These are phyloP conservation scores for Magallana ariakensis DNA, from an alignment of 1,140 invertebrate species.

Conservation along the genomic window DNA sequence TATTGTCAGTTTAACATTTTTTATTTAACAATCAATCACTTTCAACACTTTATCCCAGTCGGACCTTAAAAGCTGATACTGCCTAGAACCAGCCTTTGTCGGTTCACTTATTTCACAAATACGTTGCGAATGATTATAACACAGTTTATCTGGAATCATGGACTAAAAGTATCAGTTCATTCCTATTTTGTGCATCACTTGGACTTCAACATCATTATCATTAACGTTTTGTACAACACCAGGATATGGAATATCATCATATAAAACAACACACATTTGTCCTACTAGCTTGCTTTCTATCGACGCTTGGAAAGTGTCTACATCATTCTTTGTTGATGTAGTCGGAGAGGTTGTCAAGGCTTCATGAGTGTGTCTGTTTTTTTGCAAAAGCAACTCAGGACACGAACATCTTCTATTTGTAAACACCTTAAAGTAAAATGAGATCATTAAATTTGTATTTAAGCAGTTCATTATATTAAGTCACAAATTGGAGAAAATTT, in stretches of 20 bases:
- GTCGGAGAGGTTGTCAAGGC: neutral
- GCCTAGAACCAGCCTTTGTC: neutral
- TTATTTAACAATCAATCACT: no score
- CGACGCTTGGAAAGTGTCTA: neutral
- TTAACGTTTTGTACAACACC: no score
- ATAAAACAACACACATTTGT: no score
- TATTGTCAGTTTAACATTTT: no score
- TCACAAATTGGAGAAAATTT: no score
- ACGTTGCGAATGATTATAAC: neutral
- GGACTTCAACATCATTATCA: no score
- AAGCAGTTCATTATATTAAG: neutral
- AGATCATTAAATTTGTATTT: neutral
- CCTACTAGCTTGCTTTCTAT: neutral
- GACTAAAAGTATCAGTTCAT: conserved; percentile 45
- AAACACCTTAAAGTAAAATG: neutral
- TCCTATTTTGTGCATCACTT: conserved; percentile 33
- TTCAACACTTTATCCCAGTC: no score
- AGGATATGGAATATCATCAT: no score
- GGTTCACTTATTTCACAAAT: neutral
- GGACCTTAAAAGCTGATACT: neutral
- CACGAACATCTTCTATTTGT: neutral
- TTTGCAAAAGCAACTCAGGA: neutral
- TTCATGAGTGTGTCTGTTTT: neutral
- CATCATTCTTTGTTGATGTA: no score
- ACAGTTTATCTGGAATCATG: conserved; percentile 26